These are phyloP conservation scores for Ptyas mucosa DNA, from an alignment of 2,113 vertebrate genomes.

Conservation along the genomic window DNA sequence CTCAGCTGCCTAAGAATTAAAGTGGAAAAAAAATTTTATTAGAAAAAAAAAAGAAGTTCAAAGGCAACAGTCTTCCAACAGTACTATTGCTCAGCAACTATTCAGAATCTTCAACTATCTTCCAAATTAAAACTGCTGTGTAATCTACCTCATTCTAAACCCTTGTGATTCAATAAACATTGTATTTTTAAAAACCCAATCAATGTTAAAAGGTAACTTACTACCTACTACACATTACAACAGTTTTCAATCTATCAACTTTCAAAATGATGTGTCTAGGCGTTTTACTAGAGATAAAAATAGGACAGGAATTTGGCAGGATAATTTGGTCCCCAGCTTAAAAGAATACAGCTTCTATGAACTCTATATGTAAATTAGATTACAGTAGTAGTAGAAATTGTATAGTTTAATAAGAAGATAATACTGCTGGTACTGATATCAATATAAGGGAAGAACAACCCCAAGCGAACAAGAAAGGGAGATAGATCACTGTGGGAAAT, in stretches of 20 bases:
- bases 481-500: background rate
- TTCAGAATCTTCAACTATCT: background rate
- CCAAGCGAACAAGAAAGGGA: background rate
- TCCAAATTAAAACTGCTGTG: background rate
- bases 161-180: background rate
- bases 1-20: slow-evolving; percentile 87
- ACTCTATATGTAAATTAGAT: background rate
- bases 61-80: background rate
- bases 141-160: background rate
- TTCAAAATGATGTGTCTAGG: background rate
- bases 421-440: background rate
- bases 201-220: background rate
- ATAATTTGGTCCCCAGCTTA: background rate
- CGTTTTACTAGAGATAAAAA: background rate
- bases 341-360: background rate
- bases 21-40: slow-evolving; percentile 30
- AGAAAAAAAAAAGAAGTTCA: background rate
- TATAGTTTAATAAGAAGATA: background rate
- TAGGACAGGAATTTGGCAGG: background rate
- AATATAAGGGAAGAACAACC: background rate
- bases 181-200: background rate
- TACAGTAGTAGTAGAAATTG: background rate
- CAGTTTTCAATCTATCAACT: background rate
- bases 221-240: background rate
- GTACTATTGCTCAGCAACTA: background rate